phyloP scores from a whole-genome alignment of 2,888 invertebrate genomes.

The Camptogramma bilineatum region DNA sequence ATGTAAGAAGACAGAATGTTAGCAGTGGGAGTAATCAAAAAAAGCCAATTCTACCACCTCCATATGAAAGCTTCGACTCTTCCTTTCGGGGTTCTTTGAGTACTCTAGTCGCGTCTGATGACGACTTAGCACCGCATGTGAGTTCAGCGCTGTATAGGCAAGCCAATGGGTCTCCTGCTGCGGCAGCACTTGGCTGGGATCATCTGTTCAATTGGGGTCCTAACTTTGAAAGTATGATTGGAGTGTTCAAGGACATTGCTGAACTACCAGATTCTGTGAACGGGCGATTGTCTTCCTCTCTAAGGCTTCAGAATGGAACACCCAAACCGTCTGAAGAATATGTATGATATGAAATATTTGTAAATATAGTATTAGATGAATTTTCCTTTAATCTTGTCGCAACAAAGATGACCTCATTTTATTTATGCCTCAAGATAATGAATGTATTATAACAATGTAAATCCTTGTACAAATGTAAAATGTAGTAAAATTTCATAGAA shows the following conservation, averaged over 20 bases:
- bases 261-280: slow-evolving; percentile 94
- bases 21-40: slow-evolving; percentile 83
- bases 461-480: slow-evolving; percentile 36
- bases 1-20: slow-evolving; percentile 85
- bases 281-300: slow-evolving; percentile 89
- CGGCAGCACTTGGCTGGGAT: slow-evolving; percentile 95
- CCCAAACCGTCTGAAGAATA: slow-evolving; percentile 96
- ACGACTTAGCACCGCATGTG: slow-evolving; percentile 93
- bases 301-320: slow-evolving; percentile 91
- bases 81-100: slow-evolving; percentile 97
- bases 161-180: slow-evolving; percentile 91
- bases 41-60: slow-evolving; percentile 90
- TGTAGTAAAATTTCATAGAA: slow-evolving; percentile 25
- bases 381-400: slow-evolving; percentile 20
- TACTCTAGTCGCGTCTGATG: slow-evolving; percentile 96
- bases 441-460: slow-evolving; percentile 32
- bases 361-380: slow-evolving; percentile 38
- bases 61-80: slow-evolving; percentile 96
- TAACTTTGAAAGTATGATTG: slow-evolving; percentile 97
- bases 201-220: slow-evolving; percentile 98
- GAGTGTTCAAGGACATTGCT: slow-evolving; percentile 98
- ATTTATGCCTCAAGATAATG: slow-evolving; percentile 28
- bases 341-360: slow-evolving; percentile 82
- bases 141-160: slow-evolving; percentile 92
- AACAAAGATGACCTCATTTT: slow-evolving; percentile 34